These are phyloP conservation scores for Scomber scombrus DNA, from an alignment of 2,113 vertebrate species.

Conservation along the genomic window DNA sequence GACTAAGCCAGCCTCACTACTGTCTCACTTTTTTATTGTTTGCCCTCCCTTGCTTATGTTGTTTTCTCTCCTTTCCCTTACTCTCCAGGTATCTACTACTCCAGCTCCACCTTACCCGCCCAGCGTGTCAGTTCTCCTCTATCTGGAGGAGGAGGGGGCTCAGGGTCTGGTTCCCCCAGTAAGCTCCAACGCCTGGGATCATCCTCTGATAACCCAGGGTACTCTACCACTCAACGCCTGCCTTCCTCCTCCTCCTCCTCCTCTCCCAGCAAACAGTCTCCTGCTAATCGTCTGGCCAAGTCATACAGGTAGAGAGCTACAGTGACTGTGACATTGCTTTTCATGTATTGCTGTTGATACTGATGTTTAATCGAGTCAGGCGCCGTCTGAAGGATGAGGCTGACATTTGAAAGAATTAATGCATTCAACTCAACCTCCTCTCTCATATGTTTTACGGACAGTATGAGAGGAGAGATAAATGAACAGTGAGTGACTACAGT, in stretches of 20 bases:
- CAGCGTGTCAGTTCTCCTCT: conserved; percentile 94
- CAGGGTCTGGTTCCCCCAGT: conserved; percentile 88
- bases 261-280: conserved; percentile 93
- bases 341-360: conserved; percentile 6
- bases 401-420: conserved; percentile 5
- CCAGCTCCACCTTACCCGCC: conserved; percentile 94
- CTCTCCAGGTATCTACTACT: conserved; percentile 89
- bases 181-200: conserved; percentile 94
- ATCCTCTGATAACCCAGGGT: conserved; percentile 88
- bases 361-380: conserved; percentile 4
- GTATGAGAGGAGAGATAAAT: not conserved
- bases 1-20: not conserved
- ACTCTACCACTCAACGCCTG: conserved; percentile 89
- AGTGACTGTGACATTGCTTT: conserved; percentile 12
- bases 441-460: conserved; percentile 11
- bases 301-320: conserved; percentile 91
- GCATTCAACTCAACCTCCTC: conserved; percentile 9
- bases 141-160: conserved; percentile 85
- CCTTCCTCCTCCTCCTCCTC: conserved; percentile 89
- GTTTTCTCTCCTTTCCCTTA: conserved; percentile 62
- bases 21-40: not conserved
- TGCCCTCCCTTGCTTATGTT: not conserved
- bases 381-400: conserved; percentile 4
- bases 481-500: not conserved
- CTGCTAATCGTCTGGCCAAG: conserved; percentile 92